These are phyloP conservation scores for Stylophora pistillata DNA, from an alignment of 64 coral and sea anemone genomes.

Conservation along the genomic window DNA sequence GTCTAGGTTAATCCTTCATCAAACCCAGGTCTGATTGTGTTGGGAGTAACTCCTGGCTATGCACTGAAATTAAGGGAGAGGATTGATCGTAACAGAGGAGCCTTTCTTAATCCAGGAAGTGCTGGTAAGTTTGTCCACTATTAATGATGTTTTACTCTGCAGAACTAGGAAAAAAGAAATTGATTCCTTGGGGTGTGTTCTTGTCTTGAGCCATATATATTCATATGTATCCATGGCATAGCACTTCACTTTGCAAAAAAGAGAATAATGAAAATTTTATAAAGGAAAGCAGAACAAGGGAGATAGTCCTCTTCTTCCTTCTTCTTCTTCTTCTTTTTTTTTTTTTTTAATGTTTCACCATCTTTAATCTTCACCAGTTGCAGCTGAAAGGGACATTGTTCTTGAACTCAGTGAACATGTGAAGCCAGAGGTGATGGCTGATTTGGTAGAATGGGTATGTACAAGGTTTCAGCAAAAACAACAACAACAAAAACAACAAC, in stretches of 20 bases:
- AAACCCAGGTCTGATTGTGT: conserved; percentile 53
- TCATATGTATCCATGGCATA: no score
- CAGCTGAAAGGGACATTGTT: conserved; percentile 59
- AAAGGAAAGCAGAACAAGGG: neutral
- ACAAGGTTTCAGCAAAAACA: no score
- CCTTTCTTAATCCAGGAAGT: conserved; percentile 69
- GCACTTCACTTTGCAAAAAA: no score
- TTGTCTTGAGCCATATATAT: no score
- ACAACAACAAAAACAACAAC: no score
- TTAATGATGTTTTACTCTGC: neutral
- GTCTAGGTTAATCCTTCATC: conserved; percentile 20
- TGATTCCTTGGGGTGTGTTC: no score
- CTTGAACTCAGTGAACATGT: conserved; percentile 54
- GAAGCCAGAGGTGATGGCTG: conserved; percentile 4
- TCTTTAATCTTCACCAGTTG: conserved; percentile 22
- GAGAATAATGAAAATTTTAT: no score
- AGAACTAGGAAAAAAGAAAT: no score
- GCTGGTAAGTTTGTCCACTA: neutral
- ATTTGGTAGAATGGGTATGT: conserved; percentile 64
- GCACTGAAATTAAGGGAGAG: conserved; percentile 42
- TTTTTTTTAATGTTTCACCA: no score
- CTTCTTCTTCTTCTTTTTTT: no score
- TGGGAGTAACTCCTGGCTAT: conserved; percentile 36
- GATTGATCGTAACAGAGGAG: conserved; percentile 4
- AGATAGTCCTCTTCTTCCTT: no score